Percentiles rank a stretch among this genome's conserved stretches.
Conservation (phyloP, 2,797 vertebrate genomes). For the Anisognathus igniventris region DNA sequence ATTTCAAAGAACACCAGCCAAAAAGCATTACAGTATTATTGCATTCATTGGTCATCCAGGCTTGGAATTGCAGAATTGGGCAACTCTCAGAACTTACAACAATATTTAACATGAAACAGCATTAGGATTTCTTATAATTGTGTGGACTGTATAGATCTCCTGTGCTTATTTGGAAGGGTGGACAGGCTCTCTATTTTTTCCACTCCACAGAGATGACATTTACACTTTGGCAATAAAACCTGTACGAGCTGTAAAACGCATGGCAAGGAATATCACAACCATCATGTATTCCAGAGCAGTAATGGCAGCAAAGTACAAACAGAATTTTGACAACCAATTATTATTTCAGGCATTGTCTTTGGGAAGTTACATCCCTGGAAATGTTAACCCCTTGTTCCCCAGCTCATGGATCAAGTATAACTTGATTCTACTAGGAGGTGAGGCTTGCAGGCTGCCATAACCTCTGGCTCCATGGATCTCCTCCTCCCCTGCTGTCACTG, state of each 20-base stretch:
- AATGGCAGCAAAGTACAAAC: not conserved
- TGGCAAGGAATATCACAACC: not conserved
- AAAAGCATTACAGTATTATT: not conserved
- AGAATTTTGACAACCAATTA: not conserved
- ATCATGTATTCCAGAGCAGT: not conserved
- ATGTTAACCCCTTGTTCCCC: not conserved
- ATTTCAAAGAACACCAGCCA: not conserved
- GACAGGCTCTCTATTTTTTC: not conserved
- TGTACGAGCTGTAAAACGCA: not conserved
- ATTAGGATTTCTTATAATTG: not conserved
- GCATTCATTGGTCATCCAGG: not conserved
- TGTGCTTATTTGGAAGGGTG: not conserved
- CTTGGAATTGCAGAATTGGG: not conserved
- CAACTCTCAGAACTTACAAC: not conserved
- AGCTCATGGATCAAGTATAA: accelerated
- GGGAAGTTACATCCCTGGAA: accelerated
- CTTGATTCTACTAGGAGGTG: accelerated
- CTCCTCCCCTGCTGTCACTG: not conserved
- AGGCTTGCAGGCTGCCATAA: not conserved
- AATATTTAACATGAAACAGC: not conserved
- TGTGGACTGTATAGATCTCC: not conserved
- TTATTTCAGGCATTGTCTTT: not conserved
- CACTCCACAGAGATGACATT: not conserved
- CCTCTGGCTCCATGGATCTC: accelerated
- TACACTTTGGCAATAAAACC: not conserved